A percentile compares a stretch with the other conserved stretches of the same genome.
Conservation (phyloP, 2,888 invertebrate genomes). For the Nephrocerus scutellatus region DNA sequence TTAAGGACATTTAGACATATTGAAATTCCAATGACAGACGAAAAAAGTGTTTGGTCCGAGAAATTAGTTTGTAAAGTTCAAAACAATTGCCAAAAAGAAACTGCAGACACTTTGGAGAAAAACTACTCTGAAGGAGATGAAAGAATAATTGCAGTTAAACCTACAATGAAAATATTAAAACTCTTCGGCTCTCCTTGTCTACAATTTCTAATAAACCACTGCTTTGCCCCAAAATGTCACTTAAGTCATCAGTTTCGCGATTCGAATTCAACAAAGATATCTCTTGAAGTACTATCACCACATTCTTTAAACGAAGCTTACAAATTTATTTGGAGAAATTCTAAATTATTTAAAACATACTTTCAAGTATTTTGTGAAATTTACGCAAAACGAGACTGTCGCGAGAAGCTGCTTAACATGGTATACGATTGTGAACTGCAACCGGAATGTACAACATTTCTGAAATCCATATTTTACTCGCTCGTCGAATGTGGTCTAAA, state of each 20-base stretch:
- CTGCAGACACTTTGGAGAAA: no score
- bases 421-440: conserved; percentile 27
- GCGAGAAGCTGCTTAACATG: conserved; percentile 25
- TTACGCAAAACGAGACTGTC: conserved; percentile 23
- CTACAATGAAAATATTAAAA: conserved; percentile 7
- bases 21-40: no score
- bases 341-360: conserved; percentile 17
- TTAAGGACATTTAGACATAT: no score
- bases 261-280: conserved; percentile 5
- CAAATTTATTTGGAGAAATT: conserved; percentile 20
- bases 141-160: not conserved
- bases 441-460: conserved; percentile 18
- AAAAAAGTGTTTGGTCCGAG: no score
- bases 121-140: conserved; percentile 8
- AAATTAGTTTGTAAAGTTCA: no score
- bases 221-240: conserved; percentile 12
- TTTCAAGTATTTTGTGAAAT: conserved; percentile 24
- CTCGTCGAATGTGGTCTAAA: conserved; percentile 22
- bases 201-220: conserved; percentile 19
- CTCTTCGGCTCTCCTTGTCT: conserved; percentile 24
- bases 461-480: conserved; percentile 19
- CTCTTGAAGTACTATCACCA: conserved; percentile 13
- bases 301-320: conserved; percentile 15
- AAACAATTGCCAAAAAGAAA: no score
- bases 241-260: conserved; percentile 20